These are phyloP conservation scores for Pedionomus torquatus DNA, from an alignment of 2,113 vertebrate genomes.

Conservation along the genomic window DNA sequence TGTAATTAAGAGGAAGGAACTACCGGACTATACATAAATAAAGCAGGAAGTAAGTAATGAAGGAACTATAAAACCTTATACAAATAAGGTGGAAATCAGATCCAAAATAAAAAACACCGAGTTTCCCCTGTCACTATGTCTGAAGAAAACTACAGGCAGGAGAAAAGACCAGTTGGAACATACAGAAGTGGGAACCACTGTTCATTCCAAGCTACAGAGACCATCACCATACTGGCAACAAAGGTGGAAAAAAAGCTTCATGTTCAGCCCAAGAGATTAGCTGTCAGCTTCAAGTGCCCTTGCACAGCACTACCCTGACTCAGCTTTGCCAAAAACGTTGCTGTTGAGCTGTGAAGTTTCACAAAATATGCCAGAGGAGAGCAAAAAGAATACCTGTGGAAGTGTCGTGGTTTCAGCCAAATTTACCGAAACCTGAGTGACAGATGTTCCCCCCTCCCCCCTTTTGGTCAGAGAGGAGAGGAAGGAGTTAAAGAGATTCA, in stretches of 20 bases:
- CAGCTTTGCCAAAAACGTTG: not conserved
- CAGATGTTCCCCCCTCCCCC: too few relatives aligned
- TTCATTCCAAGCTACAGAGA: not conserved
- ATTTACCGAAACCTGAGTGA: too few relatives aligned
- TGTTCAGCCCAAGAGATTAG: not conserved
- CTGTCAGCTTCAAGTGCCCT: not conserved
- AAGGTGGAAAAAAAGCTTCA: not conserved
- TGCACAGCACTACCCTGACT: not conserved
- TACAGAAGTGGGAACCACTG: not conserved
- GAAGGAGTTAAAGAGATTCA: too few relatives aligned
- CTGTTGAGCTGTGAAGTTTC: not conserved
- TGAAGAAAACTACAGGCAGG: not conserved
- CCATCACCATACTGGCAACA: not conserved
- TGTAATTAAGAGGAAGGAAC: not conserved
- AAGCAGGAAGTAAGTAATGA: not conserved
- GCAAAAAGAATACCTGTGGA: not conserved
- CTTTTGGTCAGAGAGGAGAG: too few relatives aligned
- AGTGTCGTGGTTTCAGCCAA: too few relatives aligned
- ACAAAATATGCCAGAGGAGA: not conserved
- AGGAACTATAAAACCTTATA: not conserved
- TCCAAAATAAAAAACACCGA: not conserved
- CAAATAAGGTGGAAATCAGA: not conserved
- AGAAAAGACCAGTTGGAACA: not conserved
- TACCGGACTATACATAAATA: not conserved
- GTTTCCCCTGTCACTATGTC: not conserved